Evolutionary conservation across 2,113 vertebrate species (phyloP).

Genomic region (Boleophthalmus pectinirostris): DNA sequence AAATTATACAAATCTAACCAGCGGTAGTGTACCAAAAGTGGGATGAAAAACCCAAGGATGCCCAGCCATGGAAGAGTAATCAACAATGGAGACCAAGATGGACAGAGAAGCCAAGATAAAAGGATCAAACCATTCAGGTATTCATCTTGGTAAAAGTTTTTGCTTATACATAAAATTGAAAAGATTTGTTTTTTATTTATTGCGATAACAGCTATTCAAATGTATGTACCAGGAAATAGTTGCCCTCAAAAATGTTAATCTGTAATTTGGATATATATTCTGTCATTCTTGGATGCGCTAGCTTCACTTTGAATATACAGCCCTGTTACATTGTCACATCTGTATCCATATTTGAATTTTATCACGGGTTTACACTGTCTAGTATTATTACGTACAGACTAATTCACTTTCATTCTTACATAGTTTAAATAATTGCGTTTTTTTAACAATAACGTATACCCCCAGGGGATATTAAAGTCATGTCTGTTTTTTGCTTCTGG

Average conservation of each 20-base stretch:
- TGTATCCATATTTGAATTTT: neutral
- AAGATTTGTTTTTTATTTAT: neutral
- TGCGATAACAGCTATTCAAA: neutral
- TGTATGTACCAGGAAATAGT: neutral
- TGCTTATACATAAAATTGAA: slow-evolving; percentile 10
- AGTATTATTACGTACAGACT: neutral
- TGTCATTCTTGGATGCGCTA: neutral
- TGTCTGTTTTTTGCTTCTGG: slow-evolving; percentile 24
- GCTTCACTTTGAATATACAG: neutral
- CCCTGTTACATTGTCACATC: neutral
- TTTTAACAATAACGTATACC: neutral
- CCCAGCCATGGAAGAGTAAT: neutral
- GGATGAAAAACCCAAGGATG: slow-evolving; percentile 12
- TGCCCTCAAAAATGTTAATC: neutral
- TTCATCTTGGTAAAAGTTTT: slow-evolving; percentile 16
- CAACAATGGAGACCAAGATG: slow-evolving; percentile 8
- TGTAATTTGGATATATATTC: neutral
- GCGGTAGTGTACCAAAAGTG: neutral
- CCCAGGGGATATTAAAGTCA: neutral
- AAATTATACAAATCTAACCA: neutral
- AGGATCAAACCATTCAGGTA: slow-evolving; percentile 36
- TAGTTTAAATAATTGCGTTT: neutral
- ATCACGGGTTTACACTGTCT: neutral
- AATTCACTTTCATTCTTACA: neutral
- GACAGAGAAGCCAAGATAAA: neutral